phyloP scores from a whole-genome alignment of 1,140 invertebrate species.

The Hydropsyche tenuis region DNA sequence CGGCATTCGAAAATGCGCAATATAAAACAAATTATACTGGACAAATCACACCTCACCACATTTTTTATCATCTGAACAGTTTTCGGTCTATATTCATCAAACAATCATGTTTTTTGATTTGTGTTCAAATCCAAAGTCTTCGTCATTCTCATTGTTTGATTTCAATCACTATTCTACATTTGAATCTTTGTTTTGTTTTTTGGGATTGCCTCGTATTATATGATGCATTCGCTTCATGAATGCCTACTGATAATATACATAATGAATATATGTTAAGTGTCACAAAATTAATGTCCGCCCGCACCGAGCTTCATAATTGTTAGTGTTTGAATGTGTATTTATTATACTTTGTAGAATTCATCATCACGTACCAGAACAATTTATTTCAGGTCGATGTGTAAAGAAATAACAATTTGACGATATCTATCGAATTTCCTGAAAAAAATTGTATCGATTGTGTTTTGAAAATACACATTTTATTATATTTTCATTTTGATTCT shows the following conservation, averaged over 20 bases:
- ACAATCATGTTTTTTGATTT: constrained; percentile 9
- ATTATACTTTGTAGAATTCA: constrained; percentile 24
- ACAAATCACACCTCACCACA: constrained; percentile 25
- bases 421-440: not conserved
- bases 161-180: not conserved
- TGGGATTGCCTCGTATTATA: constrained; percentile 1
- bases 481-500: not conserved
- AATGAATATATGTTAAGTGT: constrained; percentile 28
- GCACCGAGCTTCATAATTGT: constrained; percentile 47
- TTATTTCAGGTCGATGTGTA: constrained; percentile 12
- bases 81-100: constrained; percentile 28
- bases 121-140: constrained; percentile 15
- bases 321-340: constrained; percentile 39
- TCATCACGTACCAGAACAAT: constrained; percentile 14
- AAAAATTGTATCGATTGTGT: constrained; percentile 12
- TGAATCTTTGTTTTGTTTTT: not conserved
- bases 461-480: not conserved
- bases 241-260: constrained; percentile 18
- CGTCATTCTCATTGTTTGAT: not conserved
- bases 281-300: constrained; percentile 26
- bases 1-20: not conserved
- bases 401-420: not conserved
- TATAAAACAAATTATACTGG: constrained; percentile 24
- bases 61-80: constrained; percentile 1
- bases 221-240: constrained; percentile 34